These are phyloP conservation scores for Phyllotis vaccarum DNA, from an alignment of 2,797 vertebrate species.

Conservation along the genomic window DNA sequence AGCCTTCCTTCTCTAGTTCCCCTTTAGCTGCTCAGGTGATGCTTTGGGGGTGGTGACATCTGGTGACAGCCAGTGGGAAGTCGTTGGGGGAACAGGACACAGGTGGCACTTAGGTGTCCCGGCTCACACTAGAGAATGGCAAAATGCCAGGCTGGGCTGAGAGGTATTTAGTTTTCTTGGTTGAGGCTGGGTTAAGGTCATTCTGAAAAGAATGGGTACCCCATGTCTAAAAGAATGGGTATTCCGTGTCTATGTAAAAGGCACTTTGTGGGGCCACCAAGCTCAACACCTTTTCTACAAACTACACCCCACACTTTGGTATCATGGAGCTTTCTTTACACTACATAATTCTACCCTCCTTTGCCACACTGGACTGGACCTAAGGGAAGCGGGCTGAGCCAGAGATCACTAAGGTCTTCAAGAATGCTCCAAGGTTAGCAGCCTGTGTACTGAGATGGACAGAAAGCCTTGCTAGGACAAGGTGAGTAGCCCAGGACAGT, in stretches of 20 bases:
- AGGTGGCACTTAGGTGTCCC: not conserved
- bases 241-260: not conserved
- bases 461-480: not conserved
- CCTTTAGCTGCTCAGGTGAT: not conserved
- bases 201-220: not conserved
- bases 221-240: not conserved
- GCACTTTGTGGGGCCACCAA: not conserved
- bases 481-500: too few relatives aligned
- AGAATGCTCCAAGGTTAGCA: not conserved
- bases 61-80: not conserved
- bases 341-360: not conserved
- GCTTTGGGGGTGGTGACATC: not conserved
- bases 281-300: not conserved
- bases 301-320: not conserved
- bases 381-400: not conserved
- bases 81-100: not conserved
- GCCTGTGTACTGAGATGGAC: not conserved
- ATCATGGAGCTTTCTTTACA: not conserved
- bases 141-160: not conserved
- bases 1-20: not conserved
- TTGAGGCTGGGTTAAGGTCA: not conserved
- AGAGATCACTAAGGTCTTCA: not conserved
- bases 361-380: not conserved
- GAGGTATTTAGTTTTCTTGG: not conserved
- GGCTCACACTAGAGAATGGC: not conserved